Evolutionary conservation across 2,113 vertebrate species (phyloP).

Genomic region (Oenanthe oenanthe): DNA sequence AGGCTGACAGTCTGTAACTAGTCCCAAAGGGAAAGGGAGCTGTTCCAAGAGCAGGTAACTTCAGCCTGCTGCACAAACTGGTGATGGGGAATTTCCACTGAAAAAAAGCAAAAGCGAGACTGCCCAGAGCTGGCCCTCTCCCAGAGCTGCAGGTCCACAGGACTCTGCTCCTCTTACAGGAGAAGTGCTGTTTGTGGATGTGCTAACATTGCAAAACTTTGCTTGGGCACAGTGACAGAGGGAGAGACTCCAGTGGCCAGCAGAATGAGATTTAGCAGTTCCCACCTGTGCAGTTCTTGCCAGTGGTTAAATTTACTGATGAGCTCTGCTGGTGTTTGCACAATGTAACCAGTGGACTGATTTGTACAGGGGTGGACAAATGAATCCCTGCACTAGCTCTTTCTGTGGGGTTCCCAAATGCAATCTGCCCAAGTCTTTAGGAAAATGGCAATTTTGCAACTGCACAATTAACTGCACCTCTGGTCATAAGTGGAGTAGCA

Average conservation of each 20-base stretch:
- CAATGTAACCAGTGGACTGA: not conserved
- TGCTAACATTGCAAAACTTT: slow-evolving; percentile 38
- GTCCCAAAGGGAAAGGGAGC: slow-evolving; percentile 27
- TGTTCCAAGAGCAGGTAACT: slow-evolving; percentile 5
- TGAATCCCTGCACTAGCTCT: not conserved
- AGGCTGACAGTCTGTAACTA: not conserved
- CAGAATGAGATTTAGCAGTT: not conserved
- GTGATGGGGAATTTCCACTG: slow-evolving; percentile 44
- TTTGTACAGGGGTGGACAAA: not conserved
- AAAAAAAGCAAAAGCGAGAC: not conserved
- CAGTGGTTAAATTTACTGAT: not conserved
- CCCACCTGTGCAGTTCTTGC: not conserved
- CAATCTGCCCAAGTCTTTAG: not conserved
- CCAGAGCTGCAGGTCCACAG: not conserved
- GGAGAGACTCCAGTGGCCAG: not conserved
- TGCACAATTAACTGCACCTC: not conserved
- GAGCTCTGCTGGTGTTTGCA: not conserved
- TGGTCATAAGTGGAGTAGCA: not conserved
- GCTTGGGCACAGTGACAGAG: not conserved
- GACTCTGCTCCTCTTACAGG: slow-evolving; percentile 39
- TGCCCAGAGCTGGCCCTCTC: not conserved
- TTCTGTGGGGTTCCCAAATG: not conserved
- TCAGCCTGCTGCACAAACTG: not conserved
- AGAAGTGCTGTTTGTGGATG: slow-evolving; percentile 3
- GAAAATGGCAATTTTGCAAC: not conserved